Percentiles rank a stretch among this genome's conserved stretches.
phyloP scores from a whole-genome alignment of 2,113 vertebrate genomes.

The Perca fluviatilis region DNA sequence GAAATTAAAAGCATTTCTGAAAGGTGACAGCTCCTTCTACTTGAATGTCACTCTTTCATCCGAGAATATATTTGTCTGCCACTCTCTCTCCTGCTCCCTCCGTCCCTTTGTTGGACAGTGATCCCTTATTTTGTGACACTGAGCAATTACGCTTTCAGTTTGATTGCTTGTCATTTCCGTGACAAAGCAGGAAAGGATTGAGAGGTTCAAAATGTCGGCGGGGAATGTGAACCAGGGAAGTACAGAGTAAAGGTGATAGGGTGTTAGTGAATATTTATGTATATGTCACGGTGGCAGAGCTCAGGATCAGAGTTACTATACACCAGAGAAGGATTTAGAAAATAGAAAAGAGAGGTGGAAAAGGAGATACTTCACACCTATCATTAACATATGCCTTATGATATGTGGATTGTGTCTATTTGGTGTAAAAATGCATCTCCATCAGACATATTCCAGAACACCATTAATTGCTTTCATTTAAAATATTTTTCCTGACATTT shows the following conservation, averaged over 20 bases:
- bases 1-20: slow-evolving; percentile 61
- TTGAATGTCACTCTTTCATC: slow-evolving; percentile 54
- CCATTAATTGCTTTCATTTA: neutral
- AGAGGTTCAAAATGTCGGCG: slow-evolving; percentile 70
- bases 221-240: slow-evolving; percentile 35
- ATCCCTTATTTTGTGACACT: slow-evolving; percentile 64
- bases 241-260: slow-evolving; percentile 24
- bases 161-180: slow-evolving; percentile 68
- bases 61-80: slow-evolving; percentile 70
- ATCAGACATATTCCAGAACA: neutral
- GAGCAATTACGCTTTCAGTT: slow-evolving; percentile 62
- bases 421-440: neutral
- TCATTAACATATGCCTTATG: neutral
- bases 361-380: slow-evolving; percentile 15
- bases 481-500: neutral
- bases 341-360: neutral
- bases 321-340: neutral
- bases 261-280: slow-evolving; percentile 50
- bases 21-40: slow-evolving; percentile 57
- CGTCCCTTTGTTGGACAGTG: slow-evolving; percentile 60
- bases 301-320: slow-evolving; percentile 25
- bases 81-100: slow-evolving; percentile 34
- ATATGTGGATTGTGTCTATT: neutral
- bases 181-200: slow-evolving; percentile 66
- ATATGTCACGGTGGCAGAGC: slow-evolving; percentile 12